phyloP scores from a whole-genome alignment of 2,113 vertebrate genomes.

The Prochilodus magdalenae region DNA sequence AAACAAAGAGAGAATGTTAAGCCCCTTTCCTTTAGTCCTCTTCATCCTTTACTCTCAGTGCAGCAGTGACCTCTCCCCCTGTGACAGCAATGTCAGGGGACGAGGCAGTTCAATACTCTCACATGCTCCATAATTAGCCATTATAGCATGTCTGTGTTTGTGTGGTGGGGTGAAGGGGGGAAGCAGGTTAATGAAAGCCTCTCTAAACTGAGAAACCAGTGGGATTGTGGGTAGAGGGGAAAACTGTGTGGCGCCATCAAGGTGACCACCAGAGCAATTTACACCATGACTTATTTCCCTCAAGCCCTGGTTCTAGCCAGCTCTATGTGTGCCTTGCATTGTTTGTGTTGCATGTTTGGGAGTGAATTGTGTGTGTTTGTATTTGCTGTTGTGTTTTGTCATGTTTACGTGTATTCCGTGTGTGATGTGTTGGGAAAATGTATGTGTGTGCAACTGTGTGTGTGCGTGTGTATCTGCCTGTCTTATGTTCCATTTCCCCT shows the following conservation, averaged over 20 bases:
- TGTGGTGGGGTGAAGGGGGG: constrained; percentile 66
- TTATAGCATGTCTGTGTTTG: constrained; percentile 77
- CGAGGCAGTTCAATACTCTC: constrained; percentile 68
- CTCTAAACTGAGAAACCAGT: constrained; percentile 71
- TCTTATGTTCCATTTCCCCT: constrained; percentile 78
- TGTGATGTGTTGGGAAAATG: background rate
- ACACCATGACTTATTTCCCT: constrained; percentile 80
- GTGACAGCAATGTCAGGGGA: constrained; percentile 71
- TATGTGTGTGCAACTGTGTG: constrained; percentile 16
- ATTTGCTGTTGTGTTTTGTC: constrained; percentile 68
- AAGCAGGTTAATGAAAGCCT: constrained; percentile 78
- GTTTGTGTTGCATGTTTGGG: constrained; percentile 30
- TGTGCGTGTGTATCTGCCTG: constrained; percentile 20
- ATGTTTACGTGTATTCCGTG: background rate
- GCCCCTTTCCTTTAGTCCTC: constrained; percentile 24
- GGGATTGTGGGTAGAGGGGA: constrained; percentile 75
- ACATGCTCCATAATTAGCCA: constrained; percentile 80
- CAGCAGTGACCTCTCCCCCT: constrained; percentile 67
- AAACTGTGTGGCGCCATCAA: constrained; percentile 80
- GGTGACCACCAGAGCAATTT: constrained; percentile 80
- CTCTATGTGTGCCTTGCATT: constrained; percentile 54
- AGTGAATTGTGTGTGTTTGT: constrained; percentile 16
- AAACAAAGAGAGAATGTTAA: constrained; percentile 32
- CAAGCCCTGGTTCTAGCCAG: constrained; percentile 68
- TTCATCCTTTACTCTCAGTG: constrained; percentile 46